These are phyloP conservation scores for Coenonympha glycerion DNA, from an alignment of 2,888 invertebrate genomes.

Conservation along the genomic window DNA sequence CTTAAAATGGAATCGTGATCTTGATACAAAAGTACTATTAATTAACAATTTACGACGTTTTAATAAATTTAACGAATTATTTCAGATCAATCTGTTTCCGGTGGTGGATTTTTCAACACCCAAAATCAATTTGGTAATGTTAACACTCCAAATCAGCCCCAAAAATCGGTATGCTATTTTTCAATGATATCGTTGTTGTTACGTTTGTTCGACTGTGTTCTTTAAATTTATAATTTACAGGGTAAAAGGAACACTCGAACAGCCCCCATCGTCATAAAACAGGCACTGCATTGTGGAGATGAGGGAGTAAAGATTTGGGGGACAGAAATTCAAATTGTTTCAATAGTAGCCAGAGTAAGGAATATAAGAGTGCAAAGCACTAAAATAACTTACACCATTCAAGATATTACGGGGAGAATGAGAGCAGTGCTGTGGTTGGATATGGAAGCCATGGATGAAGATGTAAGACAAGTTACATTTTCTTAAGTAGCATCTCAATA, in stretches of 20 bases:
- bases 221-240: slow-evolving; percentile 33
- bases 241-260: slow-evolving; percentile 65
- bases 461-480: slow-evolving; percentile 44
- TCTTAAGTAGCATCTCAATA: too few relatives aligned
- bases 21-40: neutral
- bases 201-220: neutral
- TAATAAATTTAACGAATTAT: slow-evolving; percentile 17
- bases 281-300: slow-evolving; percentile 66
- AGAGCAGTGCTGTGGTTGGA: slow-evolving; percentile 68
- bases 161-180: slow-evolving; percentile 62
- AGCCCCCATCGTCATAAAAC: slow-evolving; percentile 67
- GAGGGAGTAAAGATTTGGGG: slow-evolving; percentile 73
- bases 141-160: slow-evolving; percentile 62
- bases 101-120: slow-evolving; percentile 69
- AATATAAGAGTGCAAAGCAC: slow-evolving; percentile 69
- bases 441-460: slow-evolving; percentile 69
- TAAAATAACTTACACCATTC: slow-evolving; percentile 70
- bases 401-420: slow-evolving; percentile 72
- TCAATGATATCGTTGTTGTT: too few relatives aligned
- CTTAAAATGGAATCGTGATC: neutral
- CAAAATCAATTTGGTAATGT: slow-evolving; percentile 66
- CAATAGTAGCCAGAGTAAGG: slow-evolving; percentile 57
- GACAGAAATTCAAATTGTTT: slow-evolving; percentile 67
- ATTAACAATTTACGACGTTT: neutral
- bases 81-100: slow-evolving; percentile 65